Evolutionary conservation across 23 tunicate genomes (phyloP).

Genomic region (Clavelina lepadiformis): DNA sequence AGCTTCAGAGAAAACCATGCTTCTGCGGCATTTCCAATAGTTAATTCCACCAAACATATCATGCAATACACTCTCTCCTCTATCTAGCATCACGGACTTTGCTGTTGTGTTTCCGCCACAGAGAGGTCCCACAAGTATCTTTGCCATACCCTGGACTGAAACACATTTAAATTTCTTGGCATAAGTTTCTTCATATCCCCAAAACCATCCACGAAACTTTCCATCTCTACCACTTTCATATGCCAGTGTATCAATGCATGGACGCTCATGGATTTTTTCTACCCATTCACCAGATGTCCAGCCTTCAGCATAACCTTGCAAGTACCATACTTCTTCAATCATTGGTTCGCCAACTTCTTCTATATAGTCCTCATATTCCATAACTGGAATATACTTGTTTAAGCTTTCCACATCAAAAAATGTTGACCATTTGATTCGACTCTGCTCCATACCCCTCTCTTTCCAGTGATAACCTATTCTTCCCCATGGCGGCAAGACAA

Average conservation of each 20-base stretch:
- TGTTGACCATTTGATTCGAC: conserved; percentile 73
- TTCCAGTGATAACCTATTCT: conserved; percentile 98
- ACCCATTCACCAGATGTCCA: conserved; percentile 81
- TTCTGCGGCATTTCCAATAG: conserved; percentile 89
- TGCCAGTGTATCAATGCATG: conserved; percentile 74
- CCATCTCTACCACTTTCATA: conserved; percentile 76
- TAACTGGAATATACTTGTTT: conserved; percentile 65
- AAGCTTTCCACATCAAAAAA: conserved; percentile 84
- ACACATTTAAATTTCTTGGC: conserved; percentile 97
- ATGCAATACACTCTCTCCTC: conserved; percentile 92
- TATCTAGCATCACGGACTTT: conserved; percentile 78
- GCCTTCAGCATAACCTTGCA: conserved; percentile 92
- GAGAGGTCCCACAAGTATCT: conserved; percentile 55
- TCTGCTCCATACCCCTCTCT: conserved; percentile 86
- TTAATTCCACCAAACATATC: conserved; percentile 84
- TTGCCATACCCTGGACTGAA: conserved; percentile 79
- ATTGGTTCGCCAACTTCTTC: conserved; percentile 86
- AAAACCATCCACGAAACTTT: conserved; percentile 94
- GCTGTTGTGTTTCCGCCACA: conserved; percentile 95
- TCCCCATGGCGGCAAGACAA: conserved; percentile 99
- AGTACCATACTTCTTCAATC: conserved; percentile 95
- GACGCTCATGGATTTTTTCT: conserved; percentile 92
- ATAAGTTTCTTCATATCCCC: conserved; percentile 92
- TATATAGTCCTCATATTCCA: conserved; percentile 93
- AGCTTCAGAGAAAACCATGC: conserved; percentile 81